Evolutionary conservation across 2,888 invertebrate species (phyloP).

Genomic region (Hydroisotoma schaefferi): DNA sequence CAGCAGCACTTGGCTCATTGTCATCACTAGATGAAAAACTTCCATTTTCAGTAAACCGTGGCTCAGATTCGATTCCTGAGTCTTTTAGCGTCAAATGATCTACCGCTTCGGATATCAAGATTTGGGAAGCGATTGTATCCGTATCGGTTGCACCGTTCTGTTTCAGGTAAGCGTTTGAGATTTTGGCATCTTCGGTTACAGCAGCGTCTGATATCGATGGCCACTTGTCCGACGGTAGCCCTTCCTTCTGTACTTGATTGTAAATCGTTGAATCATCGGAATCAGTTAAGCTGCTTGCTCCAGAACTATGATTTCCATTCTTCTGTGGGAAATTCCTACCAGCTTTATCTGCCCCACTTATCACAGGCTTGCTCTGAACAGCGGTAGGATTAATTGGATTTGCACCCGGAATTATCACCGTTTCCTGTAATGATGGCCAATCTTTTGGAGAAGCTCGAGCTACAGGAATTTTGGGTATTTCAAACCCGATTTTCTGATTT

Average conservation of each 20-base stretch:
- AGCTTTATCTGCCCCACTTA: slow-evolving; percentile 17
- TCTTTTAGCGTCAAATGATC: neutral
- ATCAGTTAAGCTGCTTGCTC: neutral
- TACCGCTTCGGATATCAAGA: neutral
- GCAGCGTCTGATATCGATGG: slow-evolving; percentile 21
- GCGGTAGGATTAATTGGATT: neutral
- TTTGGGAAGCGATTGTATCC: neutral
- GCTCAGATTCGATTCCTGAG: neutral
- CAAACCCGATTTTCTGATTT: neutral
- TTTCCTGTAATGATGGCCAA: slow-evolving; percentile 82
- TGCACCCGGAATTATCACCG: slow-evolving; percentile 17
- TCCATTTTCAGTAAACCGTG: neutral
- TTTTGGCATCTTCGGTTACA: neutral
- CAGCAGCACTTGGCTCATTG: neutral
- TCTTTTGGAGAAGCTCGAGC: slow-evolving; percentile 65
- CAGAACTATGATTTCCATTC: neutral
- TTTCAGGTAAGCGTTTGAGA: neutral
- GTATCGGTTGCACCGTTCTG: neutral
- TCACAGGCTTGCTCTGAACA: slow-evolving; percentile 53
- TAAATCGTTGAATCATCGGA: neutral
- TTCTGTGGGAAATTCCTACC: no score
- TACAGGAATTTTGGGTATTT: neutral
- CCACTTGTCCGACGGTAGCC: slow-evolving; percentile 26
- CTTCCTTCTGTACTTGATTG: neutral
- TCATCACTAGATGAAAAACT: neutral